phyloP scores from a whole-genome alignment of 2,113 vertebrate species.

The Bufo bufo region DNA sequence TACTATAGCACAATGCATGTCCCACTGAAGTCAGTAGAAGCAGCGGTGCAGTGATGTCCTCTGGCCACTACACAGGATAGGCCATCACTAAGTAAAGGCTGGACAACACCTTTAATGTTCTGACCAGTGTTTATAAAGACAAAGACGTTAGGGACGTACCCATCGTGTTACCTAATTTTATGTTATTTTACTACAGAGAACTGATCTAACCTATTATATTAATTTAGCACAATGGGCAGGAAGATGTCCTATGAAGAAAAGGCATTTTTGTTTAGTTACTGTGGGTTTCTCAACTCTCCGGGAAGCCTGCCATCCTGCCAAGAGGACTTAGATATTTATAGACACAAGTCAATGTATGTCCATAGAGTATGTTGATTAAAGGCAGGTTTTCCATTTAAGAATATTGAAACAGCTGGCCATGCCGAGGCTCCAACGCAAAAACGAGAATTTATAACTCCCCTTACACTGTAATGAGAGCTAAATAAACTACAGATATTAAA shows the following conservation, averaged over 20 bases:
- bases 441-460: conserved; percentile 15
- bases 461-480: conserved; percentile 36
- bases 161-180: too few relatives aligned
- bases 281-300: conserved; percentile 48
- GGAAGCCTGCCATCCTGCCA: conserved; percentile 26
- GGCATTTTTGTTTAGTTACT: conserved; percentile 40
- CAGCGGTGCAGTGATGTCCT: too few relatives aligned
- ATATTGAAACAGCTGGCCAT: conserved; percentile 53
- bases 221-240: background rate
- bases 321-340: conserved; percentile 43
- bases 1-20: too few relatives aligned
- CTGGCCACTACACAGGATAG: too few relatives aligned
- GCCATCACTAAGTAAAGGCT: too few relatives aligned
- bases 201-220: too few relatives aligned
- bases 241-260: conserved; percentile 25
- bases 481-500: conserved; percentile 44
- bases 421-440: conserved; percentile 17
- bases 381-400: conserved; percentile 44
- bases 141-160: too few relatives aligned
- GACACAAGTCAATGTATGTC: conserved; percentile 45
- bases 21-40: too few relatives aligned
- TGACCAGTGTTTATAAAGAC: too few relatives aligned
- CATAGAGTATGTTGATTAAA: conserved; percentile 51
- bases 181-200: too few relatives aligned
- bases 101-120: too few relatives aligned